Percentiles rank a stretch among this genome's conserved stretches.
Evolutionary conservation across 2,113 vertebrate genomes (phyloP).

Genomic region (Muscicapa adusta): DNA sequence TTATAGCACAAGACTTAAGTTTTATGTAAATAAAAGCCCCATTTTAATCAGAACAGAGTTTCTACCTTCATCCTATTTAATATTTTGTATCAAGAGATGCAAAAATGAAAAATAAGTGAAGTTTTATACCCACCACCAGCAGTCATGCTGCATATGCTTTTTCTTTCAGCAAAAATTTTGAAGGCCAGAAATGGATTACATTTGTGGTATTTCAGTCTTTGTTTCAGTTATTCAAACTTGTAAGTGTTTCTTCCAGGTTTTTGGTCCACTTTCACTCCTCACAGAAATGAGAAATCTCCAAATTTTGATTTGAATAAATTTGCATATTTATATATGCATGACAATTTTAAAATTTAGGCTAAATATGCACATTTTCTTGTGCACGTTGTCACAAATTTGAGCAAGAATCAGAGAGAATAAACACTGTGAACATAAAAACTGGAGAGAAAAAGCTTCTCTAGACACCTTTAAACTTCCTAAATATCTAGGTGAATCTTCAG

Average conservation of each 20-base stretch:
- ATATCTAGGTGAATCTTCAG: not conserved
- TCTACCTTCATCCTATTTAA: not conserved
- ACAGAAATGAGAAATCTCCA: not conserved
- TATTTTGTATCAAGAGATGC: not conserved
- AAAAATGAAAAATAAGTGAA: not conserved
- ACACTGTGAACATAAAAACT: not conserved
- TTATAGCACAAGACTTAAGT: not conserved
- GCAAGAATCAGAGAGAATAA: not conserved
- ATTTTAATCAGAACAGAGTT: not conserved
- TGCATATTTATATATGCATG: not conserved
- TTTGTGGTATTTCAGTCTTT: not conserved
- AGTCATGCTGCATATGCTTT: not conserved
- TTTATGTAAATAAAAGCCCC: not conserved
- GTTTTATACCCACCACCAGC: not conserved
- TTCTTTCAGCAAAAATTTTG: not conserved
- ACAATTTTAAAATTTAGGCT: not conserved
- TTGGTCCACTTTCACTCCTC: not conserved
- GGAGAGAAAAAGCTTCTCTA: not conserved
- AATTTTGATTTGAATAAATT: not conserved
- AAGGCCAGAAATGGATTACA: not conserved
- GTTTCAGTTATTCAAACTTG: not conserved
- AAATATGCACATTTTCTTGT: not conserved
- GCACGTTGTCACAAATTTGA: not conserved
- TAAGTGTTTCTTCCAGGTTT: not conserved
- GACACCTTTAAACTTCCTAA: not conserved